These are phyloP conservation scores for Lordiphosa clarofinis DNA, from an alignment of 1,140 invertebrate species.

Conservation along the genomic window DNA sequence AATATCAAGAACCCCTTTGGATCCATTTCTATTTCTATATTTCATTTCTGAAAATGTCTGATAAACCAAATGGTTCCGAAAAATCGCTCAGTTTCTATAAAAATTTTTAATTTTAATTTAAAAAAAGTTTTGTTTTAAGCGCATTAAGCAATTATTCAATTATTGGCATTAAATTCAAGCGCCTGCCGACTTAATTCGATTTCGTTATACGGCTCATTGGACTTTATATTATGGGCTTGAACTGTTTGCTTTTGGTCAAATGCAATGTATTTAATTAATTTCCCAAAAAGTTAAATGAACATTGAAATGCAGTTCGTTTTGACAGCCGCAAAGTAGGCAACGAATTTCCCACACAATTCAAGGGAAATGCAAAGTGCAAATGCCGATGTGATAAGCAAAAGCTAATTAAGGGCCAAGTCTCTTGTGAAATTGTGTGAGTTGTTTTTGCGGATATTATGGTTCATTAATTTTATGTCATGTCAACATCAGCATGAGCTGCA, in stretches of 20 bases:
- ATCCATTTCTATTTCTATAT: no score
- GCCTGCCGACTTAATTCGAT: constrained; percentile 41
- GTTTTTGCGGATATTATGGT: constrained; percentile 22
- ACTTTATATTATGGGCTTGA: constrained; percentile 9
- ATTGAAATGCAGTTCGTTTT: constrained; percentile 23
- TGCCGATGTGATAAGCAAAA: constrained; percentile 3
- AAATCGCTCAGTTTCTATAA: no score
- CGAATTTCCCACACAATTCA: background rate
- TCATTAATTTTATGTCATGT: constrained; percentile 36
- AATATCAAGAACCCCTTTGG: no score
- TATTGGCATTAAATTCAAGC: constrained; percentile 22
- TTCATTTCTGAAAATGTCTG: no score
- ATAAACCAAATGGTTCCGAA: no score
- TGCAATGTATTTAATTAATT: constrained; percentile 48
- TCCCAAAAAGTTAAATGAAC: constrained; percentile 35
- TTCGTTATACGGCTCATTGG: constrained; percentile 46
- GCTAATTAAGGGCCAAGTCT: constrained; percentile 29
- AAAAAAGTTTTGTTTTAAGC: constrained; percentile 12
- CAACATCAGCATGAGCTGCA: constrained; percentile 1
- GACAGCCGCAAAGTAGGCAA: constrained; percentile 8
- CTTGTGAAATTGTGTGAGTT: constrained; percentile 18
- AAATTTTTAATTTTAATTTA: no score
- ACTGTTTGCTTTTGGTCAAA: constrained; percentile 9
- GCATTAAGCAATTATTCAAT: constrained; percentile 18
- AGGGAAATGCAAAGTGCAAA: constrained; percentile 1